Evolutionary conservation across 2,888 invertebrate genomes (phyloP), one percentile per base, ranked within the genome.

Genomic region (Trypoxylon attenuatum): DNA sequence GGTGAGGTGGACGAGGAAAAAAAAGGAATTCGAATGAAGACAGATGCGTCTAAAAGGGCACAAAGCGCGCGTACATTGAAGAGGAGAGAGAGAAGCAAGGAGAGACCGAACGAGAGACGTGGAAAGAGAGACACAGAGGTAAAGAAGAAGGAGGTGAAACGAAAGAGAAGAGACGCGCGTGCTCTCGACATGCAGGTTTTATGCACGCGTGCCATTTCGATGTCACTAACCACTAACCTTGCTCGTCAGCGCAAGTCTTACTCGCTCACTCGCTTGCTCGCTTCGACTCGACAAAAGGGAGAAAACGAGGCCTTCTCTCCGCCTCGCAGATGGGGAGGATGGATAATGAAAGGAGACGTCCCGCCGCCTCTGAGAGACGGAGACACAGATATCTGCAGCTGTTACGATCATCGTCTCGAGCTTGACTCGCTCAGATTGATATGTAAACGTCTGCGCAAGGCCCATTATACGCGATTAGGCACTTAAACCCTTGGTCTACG

Each of bases 401-500:
- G 42, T 22, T 16, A 19, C 45, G 13, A 2, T 19, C 33, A 42
- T 59, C 27, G 29, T 52, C 18, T n/a, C 51, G 19, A 42, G 42
- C 45, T 47, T 15, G 21, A 43, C 27, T 53, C 59, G 47, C 53
- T 23, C 42, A 15, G 60, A 66, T 60, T 71, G 63, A 71, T 60
- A 62, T 23, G 53, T 54, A 52, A 59, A 55, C 39, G 47, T 41
- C 15, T 46, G 39, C 51, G 53, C 54, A 53, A n/a, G 62, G n/a
- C n/a, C 45, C 55, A 69, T 73, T 72, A 69, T 45, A 38, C 25
- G 57, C 55, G 59, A 69, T 72, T 72, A 65, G 49, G 29, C 51
- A 33, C 42, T 57, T 58, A 39, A 41, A 42, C 33, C 33, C n/a
- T 13, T 33, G 13, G 13, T n/a, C n/a, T n/a, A n/a, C n/a, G n/a